Evolutionary conservation across 2,113 vertebrate species (phyloP).

Genomic region (Merops nubicus): DNA sequence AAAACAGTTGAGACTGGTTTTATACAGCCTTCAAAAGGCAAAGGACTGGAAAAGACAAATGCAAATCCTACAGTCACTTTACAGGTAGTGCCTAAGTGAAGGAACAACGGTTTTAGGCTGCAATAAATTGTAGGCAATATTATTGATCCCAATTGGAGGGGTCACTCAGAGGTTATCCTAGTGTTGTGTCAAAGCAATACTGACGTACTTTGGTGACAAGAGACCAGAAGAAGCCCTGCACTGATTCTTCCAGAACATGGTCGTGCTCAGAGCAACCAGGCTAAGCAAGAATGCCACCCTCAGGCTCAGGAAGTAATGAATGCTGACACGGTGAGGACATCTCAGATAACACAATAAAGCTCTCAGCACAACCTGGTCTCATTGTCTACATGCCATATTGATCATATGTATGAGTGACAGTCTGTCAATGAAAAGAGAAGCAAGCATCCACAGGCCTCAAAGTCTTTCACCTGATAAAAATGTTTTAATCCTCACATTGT

Average conservation of each 20-base stretch:
- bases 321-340: fast-evolving
- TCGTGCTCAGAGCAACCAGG: background rate
- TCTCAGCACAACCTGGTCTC: background rate
- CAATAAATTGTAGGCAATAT: background rate
- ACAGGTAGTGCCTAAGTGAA: background rate
- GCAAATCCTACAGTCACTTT: background rate
- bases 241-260: background rate
- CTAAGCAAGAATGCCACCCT: fast-evolving
- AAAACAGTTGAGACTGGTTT: background rate
- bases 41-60: background rate
- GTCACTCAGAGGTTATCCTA: background rate
- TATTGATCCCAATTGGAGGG: background rate
- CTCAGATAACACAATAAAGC: background rate
- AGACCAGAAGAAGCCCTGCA: background rate
- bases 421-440: background rate
- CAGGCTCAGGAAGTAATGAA: background rate
- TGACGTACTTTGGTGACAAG: background rate
- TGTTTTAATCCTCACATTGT: background rate
- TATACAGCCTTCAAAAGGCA: background rate
- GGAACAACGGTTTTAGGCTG: background rate
- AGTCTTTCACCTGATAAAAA: background rate
- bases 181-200: background rate
- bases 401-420: background rate
- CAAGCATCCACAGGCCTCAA: background rate
- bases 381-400: fast-evolving